These are phyloP conservation scores for Anastrepha ludens DNA, from an alignment of 1,140 invertebrate species.

Conservation along the genomic window DNA sequence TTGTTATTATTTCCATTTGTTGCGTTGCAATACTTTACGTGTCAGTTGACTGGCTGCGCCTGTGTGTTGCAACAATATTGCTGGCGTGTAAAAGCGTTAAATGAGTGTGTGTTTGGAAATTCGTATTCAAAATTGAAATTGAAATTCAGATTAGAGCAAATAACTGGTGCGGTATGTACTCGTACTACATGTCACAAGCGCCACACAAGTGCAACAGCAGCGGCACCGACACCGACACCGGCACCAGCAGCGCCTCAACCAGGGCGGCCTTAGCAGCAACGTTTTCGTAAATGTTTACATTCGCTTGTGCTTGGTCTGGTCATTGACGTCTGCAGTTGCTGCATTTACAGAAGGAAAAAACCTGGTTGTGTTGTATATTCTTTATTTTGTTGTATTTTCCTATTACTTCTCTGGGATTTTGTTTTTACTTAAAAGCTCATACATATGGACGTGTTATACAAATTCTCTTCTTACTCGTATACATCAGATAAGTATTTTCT, in stretches of 20 bases:
- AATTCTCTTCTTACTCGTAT: no score
- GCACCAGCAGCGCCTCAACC: background rate
- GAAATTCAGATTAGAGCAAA: slow-evolving; percentile 7
- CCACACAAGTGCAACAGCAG: background rate
- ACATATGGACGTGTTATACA: no score
- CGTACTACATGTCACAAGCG: slow-evolving; percentile 21
- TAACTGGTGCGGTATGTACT: background rate
- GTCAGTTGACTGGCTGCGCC: slow-evolving; percentile 2
- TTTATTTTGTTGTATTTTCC: background rate
- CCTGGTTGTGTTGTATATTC: background rate
- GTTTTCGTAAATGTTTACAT: slow-evolving; percentile 37
- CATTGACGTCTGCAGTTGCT: slow-evolving; percentile 14
- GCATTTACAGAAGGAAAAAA: background rate
- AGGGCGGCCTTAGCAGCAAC: background rate
- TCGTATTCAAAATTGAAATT: background rate
- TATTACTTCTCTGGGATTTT: background rate
- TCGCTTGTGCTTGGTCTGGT: background rate
- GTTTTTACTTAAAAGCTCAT: no score
- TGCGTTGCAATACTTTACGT: slow-evolving; percentile 62
- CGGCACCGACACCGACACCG: background rate
- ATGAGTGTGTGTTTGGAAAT: background rate
- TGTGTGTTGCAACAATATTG: slow-evolving; percentile 22
- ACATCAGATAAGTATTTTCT: no score
- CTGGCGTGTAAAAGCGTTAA: background rate
- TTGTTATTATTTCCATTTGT: slow-evolving; percentile 66